Conservation (phyloP, 2,113 vertebrate genomes). For the Mesoclemmys tuberculata region DNA sequence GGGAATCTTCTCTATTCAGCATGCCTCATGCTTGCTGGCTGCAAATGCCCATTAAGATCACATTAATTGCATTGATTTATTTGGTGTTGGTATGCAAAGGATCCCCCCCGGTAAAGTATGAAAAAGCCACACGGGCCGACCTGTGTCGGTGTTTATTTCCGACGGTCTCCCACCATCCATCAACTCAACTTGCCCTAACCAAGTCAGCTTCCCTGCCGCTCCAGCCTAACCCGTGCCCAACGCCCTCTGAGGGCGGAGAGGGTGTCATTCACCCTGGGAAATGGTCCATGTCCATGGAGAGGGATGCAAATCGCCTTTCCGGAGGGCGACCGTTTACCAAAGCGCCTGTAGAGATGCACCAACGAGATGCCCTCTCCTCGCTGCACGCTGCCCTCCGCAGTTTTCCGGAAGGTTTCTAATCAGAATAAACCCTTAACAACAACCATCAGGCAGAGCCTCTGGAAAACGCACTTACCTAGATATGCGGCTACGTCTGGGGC, state of each 20-base stretch:
- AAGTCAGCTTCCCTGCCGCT: background rate
- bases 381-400: background rate
- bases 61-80: constrained; percentile 42
- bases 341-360: background rate
- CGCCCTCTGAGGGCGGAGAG: background rate
- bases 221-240: background rate
- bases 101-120: background rate
- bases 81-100: background rate
- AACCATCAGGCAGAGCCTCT: background rate
- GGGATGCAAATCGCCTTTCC: constrained; percentile 10
- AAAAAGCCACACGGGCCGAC: background rate
- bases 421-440: background rate
- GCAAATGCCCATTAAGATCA: background rate
- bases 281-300: background rate
- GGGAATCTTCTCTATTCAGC: background rate
- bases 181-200: background rate
- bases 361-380: background rate
- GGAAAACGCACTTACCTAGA: constrained; percentile 20
- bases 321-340: background rate
- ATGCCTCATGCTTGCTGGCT: background rate
- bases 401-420: too few species aligned
- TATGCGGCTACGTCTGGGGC: background rate
- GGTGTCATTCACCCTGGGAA: background rate
- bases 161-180: background rate
- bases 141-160: background rate